Conservation (phyloP, 2,797 vertebrate species). For the Typhlichthys subterraneus region DNA sequence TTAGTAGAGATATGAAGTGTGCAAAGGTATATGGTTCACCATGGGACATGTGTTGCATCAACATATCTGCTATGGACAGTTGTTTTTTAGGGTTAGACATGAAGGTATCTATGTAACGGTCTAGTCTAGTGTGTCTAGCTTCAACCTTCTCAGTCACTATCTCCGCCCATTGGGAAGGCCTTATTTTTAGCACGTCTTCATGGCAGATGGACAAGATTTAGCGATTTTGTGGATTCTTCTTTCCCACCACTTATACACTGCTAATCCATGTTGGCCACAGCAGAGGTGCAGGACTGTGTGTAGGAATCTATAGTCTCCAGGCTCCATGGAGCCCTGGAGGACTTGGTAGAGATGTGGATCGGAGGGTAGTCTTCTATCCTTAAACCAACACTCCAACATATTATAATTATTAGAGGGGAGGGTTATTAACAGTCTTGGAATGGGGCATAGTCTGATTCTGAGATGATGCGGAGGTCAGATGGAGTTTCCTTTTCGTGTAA, state of each 20-base stretch:
- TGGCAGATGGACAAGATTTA: conserved; percentile 61
- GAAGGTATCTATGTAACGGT: neutral
- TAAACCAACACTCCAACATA: neutral
- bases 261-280: conserved; percentile 58
- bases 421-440: too few species aligned
- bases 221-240: conserved; percentile 62
- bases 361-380: conserved; percentile 20
- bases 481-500: too few species aligned
- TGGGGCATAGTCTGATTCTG: too few species aligned
- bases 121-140: conserved; percentile 29
- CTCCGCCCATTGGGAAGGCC: conserved; percentile 34
- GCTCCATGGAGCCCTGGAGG: conserved; percentile 29
- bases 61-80: neutral
- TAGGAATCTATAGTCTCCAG: conserved; percentile 23
- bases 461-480: too few species aligned
- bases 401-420: too few species aligned
- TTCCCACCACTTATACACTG: conserved; percentile 30
- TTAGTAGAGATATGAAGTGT: too few species aligned
- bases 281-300: conserved; percentile 46
- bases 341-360: conserved; percentile 10
- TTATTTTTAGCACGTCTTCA: conserved; percentile 79
- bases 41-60: conserved; percentile 3
- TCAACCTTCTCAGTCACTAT: conserved; percentile 41
- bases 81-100: conserved; percentile 35
- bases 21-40: neutral